Evolutionary conservation across 2,888 invertebrate species (phyloP).

Genomic region (Caenorhabditis sp.): DNA sequence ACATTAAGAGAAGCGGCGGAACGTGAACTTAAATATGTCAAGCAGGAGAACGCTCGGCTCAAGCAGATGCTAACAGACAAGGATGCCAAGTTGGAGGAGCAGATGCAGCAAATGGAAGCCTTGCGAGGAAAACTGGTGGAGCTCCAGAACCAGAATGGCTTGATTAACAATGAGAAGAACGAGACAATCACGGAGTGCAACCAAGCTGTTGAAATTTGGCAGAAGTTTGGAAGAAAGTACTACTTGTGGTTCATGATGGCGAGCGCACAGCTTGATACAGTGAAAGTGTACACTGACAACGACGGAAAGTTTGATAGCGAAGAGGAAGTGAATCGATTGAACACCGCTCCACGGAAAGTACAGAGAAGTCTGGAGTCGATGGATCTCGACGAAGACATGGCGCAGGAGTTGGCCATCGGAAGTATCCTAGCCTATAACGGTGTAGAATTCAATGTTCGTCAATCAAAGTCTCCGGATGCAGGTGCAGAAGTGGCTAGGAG

Average conservation of each 20-base stretch:
- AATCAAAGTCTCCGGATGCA: background rate
- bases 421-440: conserved; percentile 44
- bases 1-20: conserved; percentile 21
- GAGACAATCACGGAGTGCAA: conserved; percentile 11
- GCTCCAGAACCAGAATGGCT: conserved; percentile 15
- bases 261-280: conserved; percentile 44
- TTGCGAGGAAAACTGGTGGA: conserved; percentile 11
- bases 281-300: conserved; percentile 26
- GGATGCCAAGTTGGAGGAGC: conserved; percentile 21
- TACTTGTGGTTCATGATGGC: conserved; percentile 64
- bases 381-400: conserved; percentile 31
- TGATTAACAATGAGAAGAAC: conserved; percentile 1
- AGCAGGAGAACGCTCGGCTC: conserved; percentile 23
- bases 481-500: conserved; percentile 5
- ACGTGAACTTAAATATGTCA: conserved; percentile 12
- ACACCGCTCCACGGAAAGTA: conserved; percentile 15
- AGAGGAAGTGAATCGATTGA: conserved; percentile 26
- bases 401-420: conserved; percentile 21
- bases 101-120: conserved; percentile 16
- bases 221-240: conserved; percentile 52
- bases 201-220: conserved; percentile 37
- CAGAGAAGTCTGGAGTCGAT: conserved; percentile 10
- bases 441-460: conserved; percentile 17
- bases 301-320: conserved; percentile 41
- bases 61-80: conserved; percentile 21